Evolutionary conservation across 2,888 invertebrate species (phyloP).

Genomic region (Amphipyra tragopoginis): DNA sequence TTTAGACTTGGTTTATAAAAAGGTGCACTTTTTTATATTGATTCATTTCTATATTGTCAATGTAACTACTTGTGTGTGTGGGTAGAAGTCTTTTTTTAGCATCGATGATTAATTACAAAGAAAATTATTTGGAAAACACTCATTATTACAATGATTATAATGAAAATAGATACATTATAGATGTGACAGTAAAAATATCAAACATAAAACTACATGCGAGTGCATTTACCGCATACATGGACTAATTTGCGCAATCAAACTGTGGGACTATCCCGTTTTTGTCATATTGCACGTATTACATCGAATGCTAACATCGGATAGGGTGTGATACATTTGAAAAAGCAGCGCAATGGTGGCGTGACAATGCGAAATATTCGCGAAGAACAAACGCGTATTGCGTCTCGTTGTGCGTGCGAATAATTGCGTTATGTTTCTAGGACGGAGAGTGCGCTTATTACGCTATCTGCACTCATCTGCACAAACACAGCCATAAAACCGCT

Average conservation of each 20-base stretch:
- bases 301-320: constrained; percentile 24
- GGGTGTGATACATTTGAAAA: constrained; percentile 26
- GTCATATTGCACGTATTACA: constrained; percentile 32
- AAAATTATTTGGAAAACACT: constrained; percentile 28
- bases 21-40: neutral
- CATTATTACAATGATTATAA: constrained; percentile 4
- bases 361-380: constrained; percentile 47
- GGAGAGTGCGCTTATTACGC: constrained; percentile 78
- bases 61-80: no score
- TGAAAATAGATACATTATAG: constrained; percentile 1
- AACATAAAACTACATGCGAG: constrained; percentile 41
- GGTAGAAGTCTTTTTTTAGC: no score
- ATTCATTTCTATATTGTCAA: neutral
- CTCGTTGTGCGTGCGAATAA: constrained; percentile 85
- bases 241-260: constrained; percentile 53
- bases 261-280: constrained; percentile 35
- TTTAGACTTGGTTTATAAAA: constrained; percentile 2
- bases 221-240: constrained; percentile 42
- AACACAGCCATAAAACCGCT: constrained; percentile 85
- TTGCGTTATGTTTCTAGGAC: constrained; percentile 87
- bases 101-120: constrained; percentile 2
- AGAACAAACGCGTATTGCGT: constrained; percentile 61
- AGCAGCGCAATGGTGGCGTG: constrained; percentile 45
- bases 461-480: constrained; percentile 84
- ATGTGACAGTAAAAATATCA: constrained; percentile 19